Percentiles rank a stretch among this genome's conserved stretches.
Conservation (phyloP, 2,113 vertebrate species). For the Mixornis gularis region DNA sequence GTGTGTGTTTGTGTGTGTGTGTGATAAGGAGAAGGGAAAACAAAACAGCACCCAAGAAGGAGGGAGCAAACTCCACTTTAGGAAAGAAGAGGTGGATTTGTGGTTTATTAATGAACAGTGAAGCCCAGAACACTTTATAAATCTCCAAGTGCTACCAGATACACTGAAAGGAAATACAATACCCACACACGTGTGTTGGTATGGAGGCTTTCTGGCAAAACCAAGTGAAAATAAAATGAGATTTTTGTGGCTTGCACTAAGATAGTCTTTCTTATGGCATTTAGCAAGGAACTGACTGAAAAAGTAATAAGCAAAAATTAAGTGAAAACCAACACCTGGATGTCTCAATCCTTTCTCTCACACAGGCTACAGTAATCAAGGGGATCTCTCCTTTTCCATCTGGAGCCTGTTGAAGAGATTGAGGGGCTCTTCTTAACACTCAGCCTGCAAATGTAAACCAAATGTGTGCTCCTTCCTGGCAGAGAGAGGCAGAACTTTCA, state of each 20-base stretch:
- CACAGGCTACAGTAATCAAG: not conserved
- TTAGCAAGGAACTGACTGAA: not conserved
- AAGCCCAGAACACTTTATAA: not conserved
- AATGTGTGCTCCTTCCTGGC: not conserved
- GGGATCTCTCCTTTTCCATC: not conserved
- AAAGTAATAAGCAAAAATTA: not conserved
- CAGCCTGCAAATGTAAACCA: not conserved
- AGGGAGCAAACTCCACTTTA: not conserved
- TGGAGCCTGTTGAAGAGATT: not conserved
- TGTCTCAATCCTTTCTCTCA: not conserved
- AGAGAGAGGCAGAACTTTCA: not conserved
- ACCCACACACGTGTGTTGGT: fast-evolving
- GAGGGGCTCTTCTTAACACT: not conserved
- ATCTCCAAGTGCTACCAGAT: not conserved
- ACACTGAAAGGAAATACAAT: not conserved
- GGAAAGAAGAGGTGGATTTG: not conserved
- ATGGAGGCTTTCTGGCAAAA: not conserved
- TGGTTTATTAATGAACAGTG: not conserved
- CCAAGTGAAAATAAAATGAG: not conserved
- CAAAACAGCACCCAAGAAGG: not conserved
- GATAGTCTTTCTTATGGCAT: not conserved
- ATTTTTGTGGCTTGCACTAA: not conserved
- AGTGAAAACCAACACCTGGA: not conserved
- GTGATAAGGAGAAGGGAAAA: not conserved
- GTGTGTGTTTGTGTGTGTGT: not conserved